Evolutionary conservation across 2,113 vertebrate species (phyloP), one percentile per base, ranked within the genome.

Genomic region (Gobius niger): DNA sequence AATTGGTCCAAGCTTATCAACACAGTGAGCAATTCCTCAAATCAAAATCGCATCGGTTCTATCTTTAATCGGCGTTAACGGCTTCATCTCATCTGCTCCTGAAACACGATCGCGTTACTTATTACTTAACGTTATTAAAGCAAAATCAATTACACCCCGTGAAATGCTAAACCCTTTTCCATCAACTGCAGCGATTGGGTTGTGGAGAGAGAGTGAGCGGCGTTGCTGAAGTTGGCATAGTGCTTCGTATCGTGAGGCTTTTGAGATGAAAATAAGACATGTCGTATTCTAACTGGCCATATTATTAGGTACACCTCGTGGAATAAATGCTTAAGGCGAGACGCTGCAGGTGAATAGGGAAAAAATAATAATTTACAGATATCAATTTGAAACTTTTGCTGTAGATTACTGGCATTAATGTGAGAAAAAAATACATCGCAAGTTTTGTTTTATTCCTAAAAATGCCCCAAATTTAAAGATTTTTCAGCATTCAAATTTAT

Each of bases 171-270:
- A 18, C 52, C 18, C 2, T 6, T 40, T 60, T 8, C 13, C 11
- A 44, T 42, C 5, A 49, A 15, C 54, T 12, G 14, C 34, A 40
- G 2, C 19, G 75, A 63, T 67, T 5, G 6, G 70, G 60, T n/a
- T 34, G 47, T 7, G 53, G 11, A 24, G 18, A 14, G 11, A 34
- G 53, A 51, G 40, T 51, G 18, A 67, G 14, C 18, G 62, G 44
- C 47, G 72, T 47, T 75, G 2, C 44, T 67, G 18, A 16, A 2
- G 41, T 52, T 2, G 68, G 70, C 49, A 1, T 52, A 68, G 49
- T 15, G 3, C 9, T 13, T 13, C 10, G 13, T 44, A n/a, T 57
- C 40, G 24, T 40, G 4, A n/a, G 40, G 15, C 14, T 60, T 60
- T 60, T 42, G 11, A 3, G 6, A 15, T 40, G 6, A 5, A 40